phyloP scores from a whole-genome alignment of 2,888 invertebrate species.

The Dichetophora obliterata region DNA sequence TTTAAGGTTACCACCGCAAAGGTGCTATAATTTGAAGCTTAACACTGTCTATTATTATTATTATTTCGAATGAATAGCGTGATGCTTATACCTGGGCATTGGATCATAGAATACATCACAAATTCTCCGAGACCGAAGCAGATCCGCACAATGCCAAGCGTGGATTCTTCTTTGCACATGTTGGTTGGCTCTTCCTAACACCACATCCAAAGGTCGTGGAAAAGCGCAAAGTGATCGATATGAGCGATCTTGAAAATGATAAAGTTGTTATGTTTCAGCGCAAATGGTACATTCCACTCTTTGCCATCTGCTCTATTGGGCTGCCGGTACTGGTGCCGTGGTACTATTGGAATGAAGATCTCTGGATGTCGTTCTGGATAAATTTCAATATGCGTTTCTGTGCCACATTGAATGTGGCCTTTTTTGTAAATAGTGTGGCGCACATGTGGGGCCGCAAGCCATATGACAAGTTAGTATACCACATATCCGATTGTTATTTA shows the following conservation, averaged over 20 bases:
- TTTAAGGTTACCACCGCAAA: background rate
- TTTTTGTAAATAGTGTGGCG: conserved; percentile 94
- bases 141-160: conserved; percentile 81
- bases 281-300: conserved; percentile 80
- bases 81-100: conserved; percentile 89
- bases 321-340: conserved; percentile 84
- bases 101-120: conserved; percentile 91
- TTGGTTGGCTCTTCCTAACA: conserved; percentile 90
- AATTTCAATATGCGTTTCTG: conserved; percentile 88
- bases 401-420: conserved; percentile 89
- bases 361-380: conserved; percentile 85
- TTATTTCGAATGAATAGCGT: conserved; percentile 72
- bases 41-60: background rate
- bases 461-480: conserved; percentile 81
- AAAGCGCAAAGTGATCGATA: conserved; percentile 77
- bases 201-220: conserved; percentile 85
- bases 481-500: no score
- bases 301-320: conserved; percentile 76
- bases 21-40: background rate
- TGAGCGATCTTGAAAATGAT: conserved; percentile 80
- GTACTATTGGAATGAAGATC: conserved; percentile 85
- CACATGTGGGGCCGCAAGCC: conserved; percentile 95
- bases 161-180: conserved; percentile 92
- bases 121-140: conserved; percentile 88
- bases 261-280: conserved; percentile 83